Evolutionary conservation across 2,113 vertebrate species (phyloP).

Genomic region (Calyptommatus sinebrachiatus): DNA sequence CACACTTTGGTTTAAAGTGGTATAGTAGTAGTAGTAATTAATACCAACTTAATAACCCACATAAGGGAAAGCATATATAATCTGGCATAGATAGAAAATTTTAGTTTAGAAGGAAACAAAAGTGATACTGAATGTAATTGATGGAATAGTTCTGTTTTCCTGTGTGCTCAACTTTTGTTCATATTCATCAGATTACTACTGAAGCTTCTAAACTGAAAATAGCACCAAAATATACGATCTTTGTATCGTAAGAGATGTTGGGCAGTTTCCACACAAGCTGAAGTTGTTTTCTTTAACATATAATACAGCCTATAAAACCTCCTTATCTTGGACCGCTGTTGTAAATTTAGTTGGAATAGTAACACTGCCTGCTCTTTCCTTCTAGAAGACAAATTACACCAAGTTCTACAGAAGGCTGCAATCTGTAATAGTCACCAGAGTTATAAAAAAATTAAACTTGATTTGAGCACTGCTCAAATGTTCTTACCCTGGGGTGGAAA

Average conservation of each 20-base stretch:
- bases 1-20: no score
- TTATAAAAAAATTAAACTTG: neutral
- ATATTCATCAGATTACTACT: neutral
- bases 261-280: neutral
- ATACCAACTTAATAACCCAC: constrained; percentile 13
- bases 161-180: constrained; percentile 26
- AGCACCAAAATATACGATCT: neutral
- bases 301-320: constrained; percentile 9
- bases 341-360: constrained; percentile 4
- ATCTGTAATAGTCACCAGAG: constrained; percentile 3
- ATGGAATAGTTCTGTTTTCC: constrained; percentile 19
- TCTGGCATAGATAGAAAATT: neutral
- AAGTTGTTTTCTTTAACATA: neutral
- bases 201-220: constrained; percentile 9
- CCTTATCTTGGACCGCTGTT: neutral
- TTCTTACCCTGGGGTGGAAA: neutral
- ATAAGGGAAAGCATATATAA: constrained; percentile 11
- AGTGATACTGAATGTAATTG: constrained; percentile 7
- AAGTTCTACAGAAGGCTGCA: neutral
- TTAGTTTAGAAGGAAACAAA: neutral
- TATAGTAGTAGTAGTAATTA: neutral
- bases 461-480: neutral
- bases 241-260: constrained; percentile 3
- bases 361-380: constrained; percentile 1
- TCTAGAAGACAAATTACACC: constrained; percentile 6